These are phyloP conservation scores for Leptodactylus fuscus DNA, from an alignment of 2,113 vertebrate genomes.

Conservation along the genomic window DNA sequence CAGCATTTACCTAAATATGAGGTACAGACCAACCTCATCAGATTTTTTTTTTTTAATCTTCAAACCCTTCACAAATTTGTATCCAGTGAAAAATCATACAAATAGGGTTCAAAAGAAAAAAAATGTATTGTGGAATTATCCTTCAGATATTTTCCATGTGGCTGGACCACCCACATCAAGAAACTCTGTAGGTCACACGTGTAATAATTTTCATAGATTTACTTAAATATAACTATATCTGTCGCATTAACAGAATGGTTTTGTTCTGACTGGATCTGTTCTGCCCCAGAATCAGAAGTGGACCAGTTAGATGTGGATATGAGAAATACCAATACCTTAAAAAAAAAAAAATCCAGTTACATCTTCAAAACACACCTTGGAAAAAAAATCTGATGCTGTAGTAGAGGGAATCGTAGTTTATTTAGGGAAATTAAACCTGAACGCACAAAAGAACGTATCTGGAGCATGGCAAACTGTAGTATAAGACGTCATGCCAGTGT, in stretches of 20 bases:
- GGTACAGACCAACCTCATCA: neutral
- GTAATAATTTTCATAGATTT: slow-evolving; percentile 46
- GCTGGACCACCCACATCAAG: slow-evolving; percentile 18
- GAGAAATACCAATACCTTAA: slow-evolving; percentile 23
- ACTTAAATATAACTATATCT: slow-evolving; percentile 53
- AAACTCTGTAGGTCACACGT: slow-evolving; percentile 11
- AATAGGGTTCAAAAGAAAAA: slow-evolving; percentile 23
- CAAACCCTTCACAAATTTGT: slow-evolving; percentile 40
- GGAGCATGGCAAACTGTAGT: neutral
- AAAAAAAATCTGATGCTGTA: slow-evolving; percentile 18
- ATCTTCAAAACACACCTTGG: slow-evolving; percentile 26
- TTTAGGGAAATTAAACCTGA: slow-evolving; percentile 31
- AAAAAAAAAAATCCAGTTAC: slow-evolving; percentile 59
- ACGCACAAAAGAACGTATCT: slow-evolving; percentile 41
- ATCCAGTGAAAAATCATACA: slow-evolving; percentile 49
- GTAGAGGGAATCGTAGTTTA: slow-evolving; percentile 15
- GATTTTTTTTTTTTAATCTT: neutral
- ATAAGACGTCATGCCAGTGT: slow-evolving; percentile 29
- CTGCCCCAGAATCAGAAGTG: slow-evolving; percentile 46
- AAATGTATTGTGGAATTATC: slow-evolving; percentile 17
- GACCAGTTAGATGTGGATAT: slow-evolving; percentile 65
- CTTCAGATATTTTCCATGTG: slow-evolving; percentile 17
- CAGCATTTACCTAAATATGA: slow-evolving; percentile 46
- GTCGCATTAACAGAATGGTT: slow-evolving; percentile 46
- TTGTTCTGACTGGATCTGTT: slow-evolving; percentile 40